phyloP scores from a whole-genome alignment of 2,113 vertebrate species.

The Laticauda laticaudata region DNA sequence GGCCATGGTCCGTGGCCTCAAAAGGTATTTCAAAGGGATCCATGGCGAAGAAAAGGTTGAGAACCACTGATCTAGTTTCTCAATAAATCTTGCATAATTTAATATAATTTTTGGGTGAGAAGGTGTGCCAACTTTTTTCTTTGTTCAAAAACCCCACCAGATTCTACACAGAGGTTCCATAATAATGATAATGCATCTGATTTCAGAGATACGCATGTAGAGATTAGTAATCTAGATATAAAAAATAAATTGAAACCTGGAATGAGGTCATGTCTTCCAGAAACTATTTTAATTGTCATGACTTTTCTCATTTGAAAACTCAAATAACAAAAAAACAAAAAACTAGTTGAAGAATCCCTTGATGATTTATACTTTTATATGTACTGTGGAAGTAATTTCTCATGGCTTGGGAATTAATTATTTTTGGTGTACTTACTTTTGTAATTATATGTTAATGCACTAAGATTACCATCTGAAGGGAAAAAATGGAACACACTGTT shows the following conservation, averaged over 20 bases:
- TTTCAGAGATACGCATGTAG: not conserved
- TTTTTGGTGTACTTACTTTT: not conserved
- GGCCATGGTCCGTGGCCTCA: not conserved
- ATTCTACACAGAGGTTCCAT: not conserved
- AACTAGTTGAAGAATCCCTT: not conserved
- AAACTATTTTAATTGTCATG: not conserved
- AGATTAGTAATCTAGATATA: not conserved
- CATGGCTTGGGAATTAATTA: not conserved
- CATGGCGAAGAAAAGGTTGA: not conserved
- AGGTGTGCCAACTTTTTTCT: not conserved
- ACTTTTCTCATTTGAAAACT: not conserved
- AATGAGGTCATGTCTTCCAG: not conserved
- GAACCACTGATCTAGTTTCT: not conserved
- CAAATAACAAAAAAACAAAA: not conserved
- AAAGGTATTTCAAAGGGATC: not conserved
- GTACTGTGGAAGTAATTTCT: not conserved
- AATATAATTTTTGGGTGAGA: not conserved
- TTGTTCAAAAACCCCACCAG: not conserved
- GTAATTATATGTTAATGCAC: not conserved
- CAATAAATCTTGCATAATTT: not conserved
- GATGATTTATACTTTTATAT: not conserved
- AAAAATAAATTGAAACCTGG: not conserved
- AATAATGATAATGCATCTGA: not conserved
- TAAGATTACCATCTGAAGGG: not conserved
- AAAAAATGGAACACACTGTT: conserved; percentile 33